phyloP scores from a whole-genome alignment of 2,888 invertebrate species.

The Gisinianus flammeolus region DNA sequence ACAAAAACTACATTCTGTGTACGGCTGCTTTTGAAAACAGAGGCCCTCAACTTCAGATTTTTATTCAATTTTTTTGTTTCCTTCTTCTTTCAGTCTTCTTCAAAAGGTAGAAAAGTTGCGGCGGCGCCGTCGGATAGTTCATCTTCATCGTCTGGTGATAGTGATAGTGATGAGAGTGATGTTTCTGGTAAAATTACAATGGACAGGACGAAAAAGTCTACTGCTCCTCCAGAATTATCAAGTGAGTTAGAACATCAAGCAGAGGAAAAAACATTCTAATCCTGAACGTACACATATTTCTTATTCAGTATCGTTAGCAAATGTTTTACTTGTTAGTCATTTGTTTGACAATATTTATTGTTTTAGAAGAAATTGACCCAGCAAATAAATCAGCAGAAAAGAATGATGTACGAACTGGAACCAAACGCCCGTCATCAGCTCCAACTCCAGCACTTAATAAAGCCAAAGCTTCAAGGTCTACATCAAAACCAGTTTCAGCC shows the following conservation, averaged over 20 bases:
- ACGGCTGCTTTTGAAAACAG: no score
- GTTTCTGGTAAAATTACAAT: conserved; percentile 29
- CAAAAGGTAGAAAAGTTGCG: background rate
- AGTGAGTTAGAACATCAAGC: no score
- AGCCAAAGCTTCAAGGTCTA: background rate
- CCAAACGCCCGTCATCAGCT: conserved; percentile 13
- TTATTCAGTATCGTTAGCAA: no score
- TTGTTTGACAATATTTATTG: no score
- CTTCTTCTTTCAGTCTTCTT: no score
- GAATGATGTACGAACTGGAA: background rate
- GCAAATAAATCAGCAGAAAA: background rate
- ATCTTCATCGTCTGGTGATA: conserved; percentile 12
- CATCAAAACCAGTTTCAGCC: background rate
- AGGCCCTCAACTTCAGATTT: no score
- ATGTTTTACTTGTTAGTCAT: no score
- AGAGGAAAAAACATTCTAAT: no score
- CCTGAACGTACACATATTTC: no score
- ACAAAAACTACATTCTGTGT: no score
- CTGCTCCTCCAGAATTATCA: background rate
- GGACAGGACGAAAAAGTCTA: background rate
- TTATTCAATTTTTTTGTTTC: no score
- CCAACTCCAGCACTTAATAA: background rate
- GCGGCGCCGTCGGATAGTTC: conserved; percentile 19
- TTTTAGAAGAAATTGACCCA: no score
- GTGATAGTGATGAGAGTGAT: conserved; percentile 22